These are phyloP conservation scores for Caenorhabditis sp. DNA, from an alignment of 2,888 invertebrate species.

Conservation along the genomic window DNA sequence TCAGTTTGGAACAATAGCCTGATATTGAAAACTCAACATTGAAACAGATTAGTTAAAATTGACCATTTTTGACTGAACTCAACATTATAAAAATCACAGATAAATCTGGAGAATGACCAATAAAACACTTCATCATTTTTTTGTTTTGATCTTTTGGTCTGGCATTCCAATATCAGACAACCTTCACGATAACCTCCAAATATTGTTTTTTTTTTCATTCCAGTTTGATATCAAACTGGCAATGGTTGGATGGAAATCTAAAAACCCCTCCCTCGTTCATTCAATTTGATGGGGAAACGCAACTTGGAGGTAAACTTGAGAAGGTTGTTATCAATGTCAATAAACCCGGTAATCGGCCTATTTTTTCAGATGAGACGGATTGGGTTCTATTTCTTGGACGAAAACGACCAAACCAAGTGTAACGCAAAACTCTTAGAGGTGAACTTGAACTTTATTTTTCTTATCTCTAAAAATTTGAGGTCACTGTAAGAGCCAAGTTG, in stretches of 20 bases:
- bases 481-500: too few species aligned
- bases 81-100: too few species aligned
- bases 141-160: too few species aligned
- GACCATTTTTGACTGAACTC: too few species aligned
- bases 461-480: too few species aligned
- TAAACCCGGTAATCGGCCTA: neutral
- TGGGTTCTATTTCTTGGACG: slow-evolving; percentile 63
- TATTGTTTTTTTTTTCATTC: slow-evolving; percentile 19
- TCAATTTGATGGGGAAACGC: slow-evolving; percentile 69
- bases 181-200: too few species aligned
- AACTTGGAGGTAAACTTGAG: slow-evolving; percentile 56
- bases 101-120: too few species aligned
- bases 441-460: neutral
- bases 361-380: slow-evolving; percentile 56
- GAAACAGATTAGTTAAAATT: too few species aligned
- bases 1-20: too few species aligned
- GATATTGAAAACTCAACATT: too few species aligned
- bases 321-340: slow-evolving; percentile 26
- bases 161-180: too few species aligned
- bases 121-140: too few species aligned
- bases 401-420: slow-evolving; percentile 30
- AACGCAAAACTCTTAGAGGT: slow-evolving; percentile 24
- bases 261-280: slow-evolving; percentile 57
- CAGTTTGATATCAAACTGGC: slow-evolving; percentile 67
- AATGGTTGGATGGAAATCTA: slow-evolving; percentile 56